phyloP scores from a whole-genome alignment of 2,113 vertebrate species.

The Rhagologus leucostigma region DNA sequence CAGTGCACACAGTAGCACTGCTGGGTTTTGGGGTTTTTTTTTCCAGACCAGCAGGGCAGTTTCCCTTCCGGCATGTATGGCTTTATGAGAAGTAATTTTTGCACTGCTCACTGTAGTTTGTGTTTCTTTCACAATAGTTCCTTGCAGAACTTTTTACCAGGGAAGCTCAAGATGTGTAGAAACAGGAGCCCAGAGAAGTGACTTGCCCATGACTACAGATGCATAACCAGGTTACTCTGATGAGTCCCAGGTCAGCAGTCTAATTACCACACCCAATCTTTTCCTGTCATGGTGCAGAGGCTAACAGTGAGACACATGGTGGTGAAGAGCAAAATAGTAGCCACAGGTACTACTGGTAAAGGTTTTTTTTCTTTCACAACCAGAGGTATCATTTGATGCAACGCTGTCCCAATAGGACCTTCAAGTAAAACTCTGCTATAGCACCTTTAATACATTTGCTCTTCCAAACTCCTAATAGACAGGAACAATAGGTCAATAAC shows the following conservation, averaged over 20 bases:
- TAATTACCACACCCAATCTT: constrained; percentile 30
- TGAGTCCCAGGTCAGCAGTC: not conserved
- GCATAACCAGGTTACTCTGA: not conserved
- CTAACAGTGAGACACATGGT: not conserved
- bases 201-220: not conserved
- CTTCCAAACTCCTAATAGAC: not conserved
- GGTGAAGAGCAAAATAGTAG: not conserved
- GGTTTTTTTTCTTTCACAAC: not conserved
- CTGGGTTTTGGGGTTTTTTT: not conserved
- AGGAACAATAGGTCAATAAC: not conserved
- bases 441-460: not conserved
- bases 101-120: not conserved
- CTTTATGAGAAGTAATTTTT: not conserved
- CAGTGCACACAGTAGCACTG: not conserved
- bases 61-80: not conserved
- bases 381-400: not conserved
- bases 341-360: not conserved
- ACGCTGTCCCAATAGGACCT: not conserved
- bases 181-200: not conserved
- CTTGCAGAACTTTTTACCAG: not conserved
- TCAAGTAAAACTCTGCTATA: not conserved
- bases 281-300: constrained; percentile 9
- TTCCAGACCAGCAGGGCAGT: not conserved
- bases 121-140: not conserved
- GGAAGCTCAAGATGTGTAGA: not conserved